Percentiles rank a stretch among this genome's conserved stretches.
phyloP scores from a whole-genome alignment of 2,888 invertebrate species.

The Pollenia amentaria region DNA sequence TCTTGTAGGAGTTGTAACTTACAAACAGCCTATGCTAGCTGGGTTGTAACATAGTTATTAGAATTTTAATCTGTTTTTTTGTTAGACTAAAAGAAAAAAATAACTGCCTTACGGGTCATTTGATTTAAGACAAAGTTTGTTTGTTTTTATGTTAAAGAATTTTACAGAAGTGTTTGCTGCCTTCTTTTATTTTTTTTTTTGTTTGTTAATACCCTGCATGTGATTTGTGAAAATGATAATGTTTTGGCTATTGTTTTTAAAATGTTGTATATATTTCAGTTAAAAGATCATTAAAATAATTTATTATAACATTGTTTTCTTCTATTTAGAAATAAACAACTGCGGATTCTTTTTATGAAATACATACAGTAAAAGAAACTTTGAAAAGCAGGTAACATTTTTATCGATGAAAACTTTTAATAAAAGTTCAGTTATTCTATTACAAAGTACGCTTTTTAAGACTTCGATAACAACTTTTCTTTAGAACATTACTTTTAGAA shows the following conservation, averaged over 20 bases:
- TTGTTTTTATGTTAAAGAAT: background rate
- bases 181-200: background rate
- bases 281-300: slow-evolving; percentile 52
- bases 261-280: slow-evolving; percentile 44
- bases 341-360: slow-evolving; percentile 4
- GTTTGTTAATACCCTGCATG: background rate
- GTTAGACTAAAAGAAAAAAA: background rate
- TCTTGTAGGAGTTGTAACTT: no score
- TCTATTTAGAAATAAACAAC: slow-evolving; percentile 2
- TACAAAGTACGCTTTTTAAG: no score
- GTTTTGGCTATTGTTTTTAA: slow-evolving; percentile 34
- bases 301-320: slow-evolving; percentile 53
- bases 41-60: background rate
- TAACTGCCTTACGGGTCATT: slow-evolving; percentile 51
- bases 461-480: no score
- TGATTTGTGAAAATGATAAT: slow-evolving; percentile 37
- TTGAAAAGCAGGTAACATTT: background rate
- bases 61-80: background rate
- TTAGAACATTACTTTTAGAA: no score
- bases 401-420: no score
- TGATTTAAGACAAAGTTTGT: slow-evolving; percentile 41
- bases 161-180: slow-evolving; percentile 1
- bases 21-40: no score
- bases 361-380: slow-evolving; percentile 1
- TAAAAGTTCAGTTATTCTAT: no score